Base-by-base conservation (phyloP, 2,888 invertebrate genomes). In the Drosophila phalerata region DNA sequence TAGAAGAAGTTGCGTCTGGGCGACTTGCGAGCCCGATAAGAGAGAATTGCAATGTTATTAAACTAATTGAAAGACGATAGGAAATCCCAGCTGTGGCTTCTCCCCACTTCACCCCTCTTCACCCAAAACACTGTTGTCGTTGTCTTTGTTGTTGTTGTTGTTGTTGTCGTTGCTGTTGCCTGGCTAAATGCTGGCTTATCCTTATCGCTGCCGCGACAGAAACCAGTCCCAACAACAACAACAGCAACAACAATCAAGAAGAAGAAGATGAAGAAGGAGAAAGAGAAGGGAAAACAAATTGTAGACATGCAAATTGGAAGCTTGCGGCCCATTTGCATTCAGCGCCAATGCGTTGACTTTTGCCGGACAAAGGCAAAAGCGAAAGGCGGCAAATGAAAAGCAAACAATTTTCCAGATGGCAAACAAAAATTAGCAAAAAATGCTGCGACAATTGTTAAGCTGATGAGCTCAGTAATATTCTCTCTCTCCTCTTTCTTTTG, bases 41-140 rank as follows among this genome's bases (percentile, higher is more conserved):
- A 72, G 73, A 57, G 74, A 47, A 45, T 79, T 75, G 73, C 77
- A 77, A 77, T 77, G 73, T 82, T 85, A 87, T 87, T 85, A 82
- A 85, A 80, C 89, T 89, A 85, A 85, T 89, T 89, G 88, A 85
- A 85, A 88, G 89, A 73, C 85, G 83, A 89, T 87, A 77, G 85
- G 75, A 74, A 70, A 62, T 56, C 56, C 19, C 65, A 30, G 55
- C 34, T 52, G 51, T 28, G 45, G 37, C 45, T 17, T 15, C 11
- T 4, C n/a, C 9, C 11, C 19, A 0, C 28, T 28, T 5, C 28
- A 8, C 5, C 28, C 28, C 28, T 6, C 5, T 5, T n/a, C n/a
- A n/a, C 25, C 25, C 25, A 25, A 25, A 3, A 25, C 28, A 6
- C 28, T 28, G 28, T 28, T 8, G 5, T 8, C 28, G 8, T 28